Percentiles rank a stretch among this genome's conserved stretches.
Evolutionary conservation across 2,888 invertebrate species (phyloP).

Genomic region (Plutella xylostella): DNA sequence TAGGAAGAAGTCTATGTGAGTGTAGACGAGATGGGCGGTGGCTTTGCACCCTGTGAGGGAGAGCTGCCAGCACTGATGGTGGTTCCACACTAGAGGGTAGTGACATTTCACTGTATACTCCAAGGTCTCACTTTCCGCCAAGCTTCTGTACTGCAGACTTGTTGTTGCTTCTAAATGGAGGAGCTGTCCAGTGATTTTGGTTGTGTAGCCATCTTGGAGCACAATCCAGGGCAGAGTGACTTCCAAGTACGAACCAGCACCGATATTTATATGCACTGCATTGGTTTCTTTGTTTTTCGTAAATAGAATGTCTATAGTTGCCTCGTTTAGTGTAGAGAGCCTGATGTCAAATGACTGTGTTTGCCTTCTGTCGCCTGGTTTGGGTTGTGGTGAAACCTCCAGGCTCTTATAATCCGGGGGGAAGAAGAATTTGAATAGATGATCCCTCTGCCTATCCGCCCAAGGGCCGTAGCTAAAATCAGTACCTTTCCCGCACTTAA

Average conservation of each 20-base stretch:
- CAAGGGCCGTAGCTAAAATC: slow-evolving; percentile 99
- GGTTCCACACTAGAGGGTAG: slow-evolving; percentile 96
- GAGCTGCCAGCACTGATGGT: slow-evolving; percentile 94
- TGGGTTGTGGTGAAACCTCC: slow-evolving; percentile 82
- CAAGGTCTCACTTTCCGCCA: slow-evolving; percentile 94
- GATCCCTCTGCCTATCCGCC: slow-evolving; percentile 97
- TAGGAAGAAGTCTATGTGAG: slow-evolving; percentile 96
- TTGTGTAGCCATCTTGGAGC: slow-evolving; percentile 86
- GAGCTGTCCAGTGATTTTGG: slow-evolving; percentile 92
- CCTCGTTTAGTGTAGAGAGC: slow-evolving; percentile 89
- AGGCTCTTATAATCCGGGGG: slow-evolving; percentile 88
- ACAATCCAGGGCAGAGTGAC: slow-evolving; percentile 97
- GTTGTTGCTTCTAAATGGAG: slow-evolving; percentile 96
- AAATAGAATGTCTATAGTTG: slow-evolving; percentile 96
- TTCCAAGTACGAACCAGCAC: slow-evolving; percentile 96
- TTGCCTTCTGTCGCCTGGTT: slow-evolving; percentile 88
- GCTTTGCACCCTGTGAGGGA: slow-evolving; percentile 95
- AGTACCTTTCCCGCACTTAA: slow-evolving; percentile 94
- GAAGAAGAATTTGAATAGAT: slow-evolving; percentile 95
- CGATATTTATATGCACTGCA: slow-evolving; percentile 95
- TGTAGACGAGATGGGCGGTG: slow-evolving; percentile 90
- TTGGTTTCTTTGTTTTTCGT: slow-evolving; percentile 95
- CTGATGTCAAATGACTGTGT: slow-evolving; percentile 94
- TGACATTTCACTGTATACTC: slow-evolving; percentile 90
- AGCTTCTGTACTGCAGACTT: slow-evolving; percentile 91